Percentiles rank a stretch among this genome's conserved stretches.
Conservation (phyloP, 2,888 invertebrate genomes). For the Andricus curvator region DNA sequence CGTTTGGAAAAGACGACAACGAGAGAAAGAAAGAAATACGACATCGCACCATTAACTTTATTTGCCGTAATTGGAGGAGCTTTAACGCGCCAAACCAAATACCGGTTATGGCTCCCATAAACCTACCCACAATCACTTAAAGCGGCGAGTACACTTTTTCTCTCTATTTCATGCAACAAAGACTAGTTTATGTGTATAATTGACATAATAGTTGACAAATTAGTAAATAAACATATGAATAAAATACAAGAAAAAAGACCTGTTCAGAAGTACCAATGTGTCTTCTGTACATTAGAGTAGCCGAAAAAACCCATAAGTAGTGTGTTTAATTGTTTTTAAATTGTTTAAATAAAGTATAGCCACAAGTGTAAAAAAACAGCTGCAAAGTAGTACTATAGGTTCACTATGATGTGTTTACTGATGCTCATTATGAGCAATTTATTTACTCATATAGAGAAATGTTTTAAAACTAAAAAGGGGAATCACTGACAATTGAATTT, state of each 20-base stretch:
- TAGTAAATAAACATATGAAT: too few species aligned
- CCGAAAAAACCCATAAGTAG: too few species aligned
- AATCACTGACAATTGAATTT: slow-evolving; percentile 20
- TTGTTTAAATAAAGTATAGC: too few species aligned
- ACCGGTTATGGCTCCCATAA: slow-evolving; percentile 75
- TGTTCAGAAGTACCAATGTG: too few species aligned
- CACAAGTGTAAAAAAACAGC: too few species aligned
- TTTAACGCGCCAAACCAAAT: slow-evolving; percentile 74
- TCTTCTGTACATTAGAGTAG: too few species aligned
- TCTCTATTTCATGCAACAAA: slow-evolving; percentile 57
- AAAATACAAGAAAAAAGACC: too few species aligned
- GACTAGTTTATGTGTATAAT: background rate
- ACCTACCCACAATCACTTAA: slow-evolving; percentile 76
- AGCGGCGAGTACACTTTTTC: slow-evolving; percentile 64
- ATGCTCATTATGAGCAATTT: too few species aligned
- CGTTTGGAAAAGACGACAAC: slow-evolving; percentile 17
- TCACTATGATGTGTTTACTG: too few species aligned
- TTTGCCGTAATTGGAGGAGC: slow-evolving; percentile 74
- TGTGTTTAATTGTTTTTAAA: too few species aligned
- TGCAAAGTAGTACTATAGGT: too few species aligned
- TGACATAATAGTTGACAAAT: too few species aligned
- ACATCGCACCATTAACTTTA: slow-evolving; percentile 68
- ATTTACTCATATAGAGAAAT: background rate
- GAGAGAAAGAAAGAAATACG: slow-evolving; percentile 14
- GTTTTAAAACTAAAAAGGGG: background rate